Conservation (phyloP, 2,797 vertebrate species). For the Natrix natrix region DNA sequence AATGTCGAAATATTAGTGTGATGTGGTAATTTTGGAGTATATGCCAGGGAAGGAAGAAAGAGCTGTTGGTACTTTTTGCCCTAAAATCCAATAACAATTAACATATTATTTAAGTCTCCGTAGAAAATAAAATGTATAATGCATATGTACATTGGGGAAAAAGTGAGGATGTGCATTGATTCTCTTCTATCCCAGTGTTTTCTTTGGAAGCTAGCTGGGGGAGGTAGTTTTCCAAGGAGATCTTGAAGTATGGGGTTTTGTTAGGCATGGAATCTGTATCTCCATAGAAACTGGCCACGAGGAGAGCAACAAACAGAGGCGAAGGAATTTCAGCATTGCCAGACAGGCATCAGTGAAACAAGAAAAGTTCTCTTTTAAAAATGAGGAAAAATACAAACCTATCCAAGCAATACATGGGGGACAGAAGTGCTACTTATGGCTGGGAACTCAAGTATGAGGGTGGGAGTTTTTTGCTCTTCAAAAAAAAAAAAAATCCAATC, state of each 20-base stretch:
- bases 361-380: slow-evolving; percentile 57
- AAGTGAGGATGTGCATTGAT: not conserved
- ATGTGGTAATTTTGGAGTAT: slow-evolving; percentile 50
- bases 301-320: slow-evolving; percentile 68
- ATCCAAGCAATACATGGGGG: slow-evolving; percentile 6
- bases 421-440: not conserved
- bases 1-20: slow-evolving; percentile 45
- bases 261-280: slow-evolving; percentile 66
- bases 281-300: slow-evolving; percentile 60
- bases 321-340: slow-evolving; percentile 61
- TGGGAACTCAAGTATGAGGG: not conserved
- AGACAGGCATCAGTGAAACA: slow-evolving; percentile 58
- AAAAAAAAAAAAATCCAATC: not conserved
- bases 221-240: slow-evolving; percentile 60
- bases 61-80: slow-evolving; percentile 8
- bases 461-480: slow-evolving; percentile 5
- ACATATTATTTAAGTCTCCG: slow-evolving; percentile 2
- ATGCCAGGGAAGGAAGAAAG: slow-evolving; percentile 14
- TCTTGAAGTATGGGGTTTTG: slow-evolving; percentile 63
- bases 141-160: not conserved
- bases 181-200: not conserved
- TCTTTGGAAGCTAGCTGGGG: slow-evolving; percentile 3
- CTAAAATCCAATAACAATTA: slow-evolving; percentile 16
- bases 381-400: slow-evolving; percentile 29
- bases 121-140: not conserved